A percentile compares a stretch with the other conserved stretches of the same genome.
phyloP scores from a whole-genome alignment of 2,888 invertebrate genomes.

The Polyommatus icarus region DNA sequence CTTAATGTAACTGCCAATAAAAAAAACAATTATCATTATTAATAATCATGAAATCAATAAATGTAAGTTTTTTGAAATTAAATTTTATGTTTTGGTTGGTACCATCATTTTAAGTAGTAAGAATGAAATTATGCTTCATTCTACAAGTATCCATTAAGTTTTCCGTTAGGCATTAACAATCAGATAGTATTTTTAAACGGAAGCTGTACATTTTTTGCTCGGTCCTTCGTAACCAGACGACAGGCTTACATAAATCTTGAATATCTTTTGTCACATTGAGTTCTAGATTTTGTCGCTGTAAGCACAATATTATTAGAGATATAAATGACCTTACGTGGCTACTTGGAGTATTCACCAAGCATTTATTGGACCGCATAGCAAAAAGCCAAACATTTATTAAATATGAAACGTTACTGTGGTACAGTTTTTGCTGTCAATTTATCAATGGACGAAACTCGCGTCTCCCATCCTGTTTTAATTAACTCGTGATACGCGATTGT shows the following conservation, averaged over 20 bases:
- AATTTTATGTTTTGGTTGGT: too few species aligned
- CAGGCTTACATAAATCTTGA: neutral
- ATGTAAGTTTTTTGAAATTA: too few species aligned
- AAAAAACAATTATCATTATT: too few species aligned
- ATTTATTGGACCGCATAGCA: conserved; percentile 4
- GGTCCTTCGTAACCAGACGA: neutral
- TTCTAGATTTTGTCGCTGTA: neutral
- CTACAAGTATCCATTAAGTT: too few species aligned
- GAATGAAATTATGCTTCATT: too few species aligned
- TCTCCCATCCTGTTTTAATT: conserved; percentile 45
- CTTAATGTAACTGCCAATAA: neutral
- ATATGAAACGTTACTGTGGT: conserved; percentile 32
- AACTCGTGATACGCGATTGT: conserved; percentile 38
- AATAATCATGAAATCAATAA: too few species aligned
- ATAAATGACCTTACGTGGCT: neutral
- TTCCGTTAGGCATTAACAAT: too few species aligned
- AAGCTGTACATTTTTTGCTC: neutral
- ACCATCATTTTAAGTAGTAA: too few species aligned
- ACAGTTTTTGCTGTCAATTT: conserved; percentile 42
- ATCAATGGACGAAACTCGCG: conserved; percentile 44
- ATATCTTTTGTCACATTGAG: neutral
- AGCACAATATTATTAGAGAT: neutral
- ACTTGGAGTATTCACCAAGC: conserved; percentile 2
- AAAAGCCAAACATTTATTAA: conserved; percentile 31
- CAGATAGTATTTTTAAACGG: neutral